Base-by-base conservation (phyloP, 64 coral and sea anemone genomes). In the Montipora cactus region DNA sequence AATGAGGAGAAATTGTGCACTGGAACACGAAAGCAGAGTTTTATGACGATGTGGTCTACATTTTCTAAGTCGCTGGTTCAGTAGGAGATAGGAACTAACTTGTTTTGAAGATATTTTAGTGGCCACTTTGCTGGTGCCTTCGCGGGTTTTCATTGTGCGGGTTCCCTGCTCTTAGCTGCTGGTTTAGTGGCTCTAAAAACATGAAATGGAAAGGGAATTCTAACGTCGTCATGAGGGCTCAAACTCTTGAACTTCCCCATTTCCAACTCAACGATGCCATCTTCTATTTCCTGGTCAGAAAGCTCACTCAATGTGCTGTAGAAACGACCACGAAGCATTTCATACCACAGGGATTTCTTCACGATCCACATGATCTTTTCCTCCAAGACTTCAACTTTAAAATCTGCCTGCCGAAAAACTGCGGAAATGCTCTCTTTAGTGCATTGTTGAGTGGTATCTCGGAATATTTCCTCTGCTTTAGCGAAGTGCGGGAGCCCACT, bases 331-430 rank as follows among this genome's bases (percentile, higher is more conserved):
- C 79, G 52, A 16, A 58, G 20, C n/a, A 23, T 81, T 49, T 81
- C 51, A n/a, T 81, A 81, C 79, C 49, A 81, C 79, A 58, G 5
- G 19, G 50, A 81, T 81, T 81, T 81, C 20, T 18, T 81, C 3
- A 81, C 79, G 0, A 10, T 25, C 48, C 9, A 55, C 0, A 6
- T 8, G 20, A 81, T 11, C 19, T 45, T 9, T 58, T 82, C 22
- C 28, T 62, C 19, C 13, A 13, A 64, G 8, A 82, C 57, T 9
- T 81, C 50, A 16, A 55, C 55, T 16, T 66, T 28, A 14, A 82
- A 47, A 44, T 44, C 44, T 2, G 13, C n/a, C 59, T 15, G 15
- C 57, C 55, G 19, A 7, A 61, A 23, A 1, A 15, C 59, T 5
- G 55, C 9, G 13, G 80, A 82, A 21, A 50, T 22, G 2, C 2